Conservation (phyloP, 53 echinoderm and acorn worm species). For the Hippasteria phrygiana region DNA sequence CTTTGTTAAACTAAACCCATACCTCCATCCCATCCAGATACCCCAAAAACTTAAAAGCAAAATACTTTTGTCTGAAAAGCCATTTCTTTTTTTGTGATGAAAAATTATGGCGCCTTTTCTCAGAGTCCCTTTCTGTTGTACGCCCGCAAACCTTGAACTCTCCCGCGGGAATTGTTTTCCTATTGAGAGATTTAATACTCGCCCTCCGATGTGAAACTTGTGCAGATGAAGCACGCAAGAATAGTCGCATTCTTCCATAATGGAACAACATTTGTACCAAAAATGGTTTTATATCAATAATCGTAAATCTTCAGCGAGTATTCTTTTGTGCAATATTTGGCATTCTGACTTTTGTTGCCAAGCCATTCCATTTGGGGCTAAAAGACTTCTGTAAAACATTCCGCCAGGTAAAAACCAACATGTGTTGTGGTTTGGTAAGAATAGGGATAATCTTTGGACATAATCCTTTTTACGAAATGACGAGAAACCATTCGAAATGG, state of each 20-base stretch:
- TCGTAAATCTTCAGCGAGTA: not conserved
- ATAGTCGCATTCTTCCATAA: not conserved
- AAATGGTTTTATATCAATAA: not conserved
- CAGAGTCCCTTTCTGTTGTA: not conserved
- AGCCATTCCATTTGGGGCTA: not conserved
- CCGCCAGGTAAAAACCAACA: not conserved
- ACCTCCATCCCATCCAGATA: not conserved
- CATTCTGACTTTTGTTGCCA: not conserved
- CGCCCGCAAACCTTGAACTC: not conserved
- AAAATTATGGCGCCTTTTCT: constrained; percentile 33
- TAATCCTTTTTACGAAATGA: no score
- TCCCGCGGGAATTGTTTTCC: not conserved
- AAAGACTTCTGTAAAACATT: not conserved
- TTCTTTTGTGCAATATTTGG: constrained; percentile 4
- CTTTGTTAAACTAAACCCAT: not conserved
- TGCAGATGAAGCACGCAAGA: not conserved
- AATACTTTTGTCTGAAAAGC: not conserved
- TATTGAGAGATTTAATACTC: not conserved
- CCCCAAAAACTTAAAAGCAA: not conserved
- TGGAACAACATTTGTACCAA: not conserved
- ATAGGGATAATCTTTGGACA: not conserved
- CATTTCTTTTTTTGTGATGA: not conserved
- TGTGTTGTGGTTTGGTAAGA: not conserved
- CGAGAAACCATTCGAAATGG: no score
- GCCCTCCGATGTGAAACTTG: not conserved